These are phyloP conservation scores for Amniataba percoides DNA, from an alignment of 2,797 vertebrate species.

Conservation along the genomic window DNA sequence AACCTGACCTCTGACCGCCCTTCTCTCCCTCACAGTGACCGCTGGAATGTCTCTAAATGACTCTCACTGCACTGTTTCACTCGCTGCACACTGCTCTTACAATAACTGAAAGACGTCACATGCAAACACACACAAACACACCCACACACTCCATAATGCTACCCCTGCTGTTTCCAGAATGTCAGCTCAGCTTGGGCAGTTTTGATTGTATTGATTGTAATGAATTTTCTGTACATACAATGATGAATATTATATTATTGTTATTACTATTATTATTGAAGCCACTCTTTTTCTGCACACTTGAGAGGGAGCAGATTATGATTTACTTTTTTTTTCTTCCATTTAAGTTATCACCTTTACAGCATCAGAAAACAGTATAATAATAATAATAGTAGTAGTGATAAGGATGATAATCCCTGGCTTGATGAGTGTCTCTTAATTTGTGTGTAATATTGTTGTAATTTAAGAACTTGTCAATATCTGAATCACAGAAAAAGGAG, in stretches of 20 bases:
- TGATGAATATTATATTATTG: constrained; percentile 82
- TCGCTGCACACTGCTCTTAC: constrained; percentile 69
- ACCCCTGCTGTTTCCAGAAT: constrained; percentile 86
- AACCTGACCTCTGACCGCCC: constrained; percentile 58
- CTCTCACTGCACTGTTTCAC: constrained; percentile 67
- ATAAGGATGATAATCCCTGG: constrained; percentile 85
- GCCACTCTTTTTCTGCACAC: constrained; percentile 76
- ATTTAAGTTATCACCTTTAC: constrained; percentile 73
- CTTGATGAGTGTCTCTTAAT: constrained; percentile 88
- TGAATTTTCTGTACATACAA: constrained; percentile 86
- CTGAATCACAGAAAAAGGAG: constrained; percentile 82
- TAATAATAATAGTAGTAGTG: constrained; percentile 82
- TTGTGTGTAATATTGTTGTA: constrained; percentile 88
- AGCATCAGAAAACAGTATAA: constrained; percentile 77
- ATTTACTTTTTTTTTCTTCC: constrained; percentile 57
- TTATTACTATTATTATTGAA: constrained; percentile 84
- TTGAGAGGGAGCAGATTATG: constrained; percentile 73
- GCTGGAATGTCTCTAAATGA: constrained; percentile 75
- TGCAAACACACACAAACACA: constrained; percentile 52
- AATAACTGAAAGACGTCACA: constrained; percentile 55
- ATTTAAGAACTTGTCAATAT: constrained; percentile 86
- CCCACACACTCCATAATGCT: constrained; percentile 65
- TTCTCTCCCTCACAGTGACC: constrained; percentile 60
- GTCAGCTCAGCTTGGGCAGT: constrained; percentile 89
- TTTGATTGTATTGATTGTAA: constrained; percentile 90